phyloP scores from a whole-genome alignment of 2,113 vertebrate species.

The Gallinago jamesoni region DNA sequence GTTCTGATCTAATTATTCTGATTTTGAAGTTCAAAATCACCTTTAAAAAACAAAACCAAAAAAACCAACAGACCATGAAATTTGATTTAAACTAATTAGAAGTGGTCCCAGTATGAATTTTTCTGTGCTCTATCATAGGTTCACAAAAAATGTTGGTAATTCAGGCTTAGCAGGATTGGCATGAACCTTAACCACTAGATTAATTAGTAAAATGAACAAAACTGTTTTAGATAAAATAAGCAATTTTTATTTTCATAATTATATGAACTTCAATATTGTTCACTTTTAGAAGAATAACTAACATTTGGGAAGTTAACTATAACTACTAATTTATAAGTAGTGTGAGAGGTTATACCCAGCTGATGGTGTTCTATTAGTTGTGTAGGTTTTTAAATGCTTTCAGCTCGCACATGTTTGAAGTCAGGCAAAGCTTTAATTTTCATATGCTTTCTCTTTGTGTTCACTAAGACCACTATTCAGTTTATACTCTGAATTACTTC shows the following conservation, averaged over 20 bases:
- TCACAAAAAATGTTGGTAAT: background rate
- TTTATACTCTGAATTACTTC: background rate
- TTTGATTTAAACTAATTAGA: background rate
- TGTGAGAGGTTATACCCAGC: background rate
- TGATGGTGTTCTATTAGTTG: background rate
- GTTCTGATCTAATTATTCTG: background rate
- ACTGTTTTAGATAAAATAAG: background rate
- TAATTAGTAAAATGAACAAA: background rate
- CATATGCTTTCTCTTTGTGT: background rate
- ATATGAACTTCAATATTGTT: background rate
- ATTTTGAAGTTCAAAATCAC: background rate
- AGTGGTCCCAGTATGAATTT: background rate
- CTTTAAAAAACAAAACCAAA: background rate
- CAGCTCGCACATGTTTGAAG: background rate
- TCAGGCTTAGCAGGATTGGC: background rate
- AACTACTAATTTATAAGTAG: background rate
- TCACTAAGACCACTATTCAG: background rate
- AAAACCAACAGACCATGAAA: background rate
- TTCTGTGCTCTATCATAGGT: background rate
- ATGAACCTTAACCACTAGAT: background rate
- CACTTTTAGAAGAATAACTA: background rate
- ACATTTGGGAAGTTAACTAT: background rate
- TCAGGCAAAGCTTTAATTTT: background rate
- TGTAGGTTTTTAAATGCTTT: background rate
- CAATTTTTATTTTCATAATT: background rate